These are phyloP conservation scores for Corythoichthys haematopterus DNA, from an alignment of 2,113 vertebrate species.

Conservation along the genomic window DNA sequence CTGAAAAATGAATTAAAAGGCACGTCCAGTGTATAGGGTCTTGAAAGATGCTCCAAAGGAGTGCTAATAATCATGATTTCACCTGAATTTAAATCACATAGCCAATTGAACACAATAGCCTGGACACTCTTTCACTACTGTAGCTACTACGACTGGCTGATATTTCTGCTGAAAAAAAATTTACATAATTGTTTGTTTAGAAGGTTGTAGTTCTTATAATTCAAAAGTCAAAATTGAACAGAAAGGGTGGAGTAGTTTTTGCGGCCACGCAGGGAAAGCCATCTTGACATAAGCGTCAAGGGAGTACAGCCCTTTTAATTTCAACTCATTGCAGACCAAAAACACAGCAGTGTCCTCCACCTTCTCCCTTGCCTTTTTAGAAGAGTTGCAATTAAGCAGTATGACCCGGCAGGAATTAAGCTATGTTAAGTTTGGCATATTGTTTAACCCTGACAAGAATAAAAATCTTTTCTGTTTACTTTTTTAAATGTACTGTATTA, in stretches of 20 bases:
- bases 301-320: neutral
- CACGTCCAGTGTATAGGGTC: neutral
- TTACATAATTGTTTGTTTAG: neutral
- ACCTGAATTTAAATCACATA: neutral
- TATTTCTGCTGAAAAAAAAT: neutral
- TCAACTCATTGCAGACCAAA: neutral
- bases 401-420: neutral
- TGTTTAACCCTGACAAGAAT: neutral
- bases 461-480: neutral
- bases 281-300: neutral
- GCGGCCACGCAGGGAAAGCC: neutral
- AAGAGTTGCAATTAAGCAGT: neutral
- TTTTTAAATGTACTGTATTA: neutral
- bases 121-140: neutral
- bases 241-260: neutral
- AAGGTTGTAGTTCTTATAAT: neutral
- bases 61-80: neutral
- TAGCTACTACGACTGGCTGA: neutral
- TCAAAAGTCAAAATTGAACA: neutral
- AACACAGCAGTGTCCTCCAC: neutral
- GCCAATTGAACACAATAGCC: neutral
- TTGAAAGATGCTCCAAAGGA: neutral
- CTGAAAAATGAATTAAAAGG: neutral
- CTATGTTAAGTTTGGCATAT: neutral
- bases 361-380: neutral